Base-by-base conservation (phyloP, 2,797 vertebrate genomes). In the Coregonus ussuriensis region DNA sequence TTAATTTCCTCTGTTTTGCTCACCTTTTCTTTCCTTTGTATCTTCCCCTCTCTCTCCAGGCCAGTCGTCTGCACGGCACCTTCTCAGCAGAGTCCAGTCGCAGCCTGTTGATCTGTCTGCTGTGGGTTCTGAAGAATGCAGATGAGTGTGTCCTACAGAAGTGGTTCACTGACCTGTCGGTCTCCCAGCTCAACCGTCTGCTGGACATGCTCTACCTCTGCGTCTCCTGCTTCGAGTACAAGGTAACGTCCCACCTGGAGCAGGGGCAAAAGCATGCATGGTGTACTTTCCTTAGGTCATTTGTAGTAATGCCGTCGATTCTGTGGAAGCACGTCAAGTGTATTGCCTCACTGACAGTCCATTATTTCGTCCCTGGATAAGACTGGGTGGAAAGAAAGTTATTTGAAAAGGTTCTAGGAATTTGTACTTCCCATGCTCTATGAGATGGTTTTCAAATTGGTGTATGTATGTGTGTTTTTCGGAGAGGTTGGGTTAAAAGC, bases 181-280 rank as follows among this genome's bases (percentile, higher is more conserved):
- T 99, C 82, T 91, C 97, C 35, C 98, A 99, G 91, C 96, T 99
- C 35, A 99, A 99, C 87, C 96, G 98, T 3, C 94, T 99, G 33
- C 91, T 99, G 85, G 98, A 99, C 86, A 93, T 99, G 83, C 97
- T 99, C 53, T 97, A 98, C 85, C 97, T 99, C 83, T 99, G 98
- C 0, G 97, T 99, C 2, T 99, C 98, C 88, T 99, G 98, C 92
- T 99, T 99, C 71, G 98, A 99, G 84, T 99, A 99, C 93, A 99
- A 99, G 96, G 98, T 98, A 93, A 67, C 65, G 65, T 35, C 2
- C 1, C 65, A 6, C 2, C 14, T 35, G 65, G 11, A 9, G 3
- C 63, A 35, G 15, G 15, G 11, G 1, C 25, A 67, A 13, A 14
- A 2, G 7, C 62, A 29, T 16, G 25, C 11, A 25, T 25, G 25